phyloP scores from a whole-genome alignment of 2,113 vertebrate genomes.

The Aptenodytes forsteri region DNA sequence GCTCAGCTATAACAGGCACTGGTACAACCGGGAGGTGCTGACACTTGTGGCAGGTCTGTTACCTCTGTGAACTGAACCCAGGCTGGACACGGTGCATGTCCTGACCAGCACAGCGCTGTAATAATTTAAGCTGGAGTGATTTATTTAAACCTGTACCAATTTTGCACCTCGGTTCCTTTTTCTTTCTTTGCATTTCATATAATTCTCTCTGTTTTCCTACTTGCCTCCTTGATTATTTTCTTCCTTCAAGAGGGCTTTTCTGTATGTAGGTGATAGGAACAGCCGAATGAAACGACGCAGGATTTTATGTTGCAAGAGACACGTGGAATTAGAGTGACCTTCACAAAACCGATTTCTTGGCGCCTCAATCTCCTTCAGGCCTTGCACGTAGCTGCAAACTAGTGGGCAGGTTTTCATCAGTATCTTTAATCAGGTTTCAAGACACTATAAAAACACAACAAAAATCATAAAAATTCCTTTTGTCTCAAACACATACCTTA shows the following conservation, averaged over 20 bases:
- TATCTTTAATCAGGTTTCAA: slow-evolving; percentile 66
- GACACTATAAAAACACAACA: slow-evolving; percentile 65
- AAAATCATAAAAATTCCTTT: slow-evolving; percentile 66
- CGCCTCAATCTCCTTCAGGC: not conserved
- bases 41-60: not conserved
- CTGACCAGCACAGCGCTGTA: rapidly evolving
- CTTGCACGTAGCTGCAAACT: not conserved
- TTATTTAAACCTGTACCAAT: not conserved
- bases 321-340: not conserved
- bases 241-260: not conserved
- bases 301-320: not conserved
- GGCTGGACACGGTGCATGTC: not conserved
- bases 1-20: not conserved
- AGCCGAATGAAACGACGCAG: not conserved
- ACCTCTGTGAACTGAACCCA: not conserved
- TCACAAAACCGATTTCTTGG: slow-evolving; percentile 10
- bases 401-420: slow-evolving; percentile 43
- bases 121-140: not conserved
- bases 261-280: not conserved
- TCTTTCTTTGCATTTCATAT: not conserved
- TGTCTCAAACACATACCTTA: slow-evolving; percentile 66
- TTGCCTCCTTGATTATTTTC: not conserved
- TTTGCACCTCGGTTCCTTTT: not conserved
- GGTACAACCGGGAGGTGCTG: not conserved
- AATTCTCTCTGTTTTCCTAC: not conserved